A percentile compares a stretch with the other conserved stretches of the same genome.
Evolutionary conservation across 2,113 vertebrate genomes (phyloP).

Genomic region (Barbus barbus): DNA sequence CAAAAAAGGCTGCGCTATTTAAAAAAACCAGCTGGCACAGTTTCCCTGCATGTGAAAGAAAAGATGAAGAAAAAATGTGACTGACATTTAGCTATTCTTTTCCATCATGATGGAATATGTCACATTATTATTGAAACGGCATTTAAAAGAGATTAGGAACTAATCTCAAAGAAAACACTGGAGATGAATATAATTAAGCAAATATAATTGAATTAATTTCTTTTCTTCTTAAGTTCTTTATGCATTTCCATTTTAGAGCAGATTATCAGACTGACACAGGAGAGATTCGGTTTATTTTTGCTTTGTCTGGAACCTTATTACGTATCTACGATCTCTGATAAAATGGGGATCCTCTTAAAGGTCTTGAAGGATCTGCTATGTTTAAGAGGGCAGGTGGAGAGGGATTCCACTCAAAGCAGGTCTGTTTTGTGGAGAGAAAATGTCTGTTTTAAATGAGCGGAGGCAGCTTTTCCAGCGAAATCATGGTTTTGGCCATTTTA

Average conservation of each 20-base stretch:
- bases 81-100: conserved; percentile 69
- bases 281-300: conserved; percentile 36
- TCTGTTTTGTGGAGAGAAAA: neutral
- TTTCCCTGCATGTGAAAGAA: neutral
- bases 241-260: conserved; percentile 61
- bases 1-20: conserved; percentile 80
- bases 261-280: conserved; percentile 36
- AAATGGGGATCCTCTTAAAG: conserved; percentile 26
- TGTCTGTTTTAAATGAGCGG: neutral
- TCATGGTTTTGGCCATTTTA: neutral
- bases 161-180: conserved; percentile 78
- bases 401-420: neutral
- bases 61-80: conserved; percentile 61
- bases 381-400: neutral
- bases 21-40: neutral
- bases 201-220: conserved; percentile 73
- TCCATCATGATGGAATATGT: conserved; percentile 75
- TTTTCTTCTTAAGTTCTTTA: conserved; percentile 67
- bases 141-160: conserved; percentile 74
- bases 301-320: conserved; percentile 24
- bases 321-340: neutral
- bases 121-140: conserved; percentile 76
- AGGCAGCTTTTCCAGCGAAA: neutral
- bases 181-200: conserved; percentile 65
- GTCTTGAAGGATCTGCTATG: conserved; percentile 19